Conservation (phyloP, 2,888 invertebrate species). For the Ectemnius continuus region DNA sequence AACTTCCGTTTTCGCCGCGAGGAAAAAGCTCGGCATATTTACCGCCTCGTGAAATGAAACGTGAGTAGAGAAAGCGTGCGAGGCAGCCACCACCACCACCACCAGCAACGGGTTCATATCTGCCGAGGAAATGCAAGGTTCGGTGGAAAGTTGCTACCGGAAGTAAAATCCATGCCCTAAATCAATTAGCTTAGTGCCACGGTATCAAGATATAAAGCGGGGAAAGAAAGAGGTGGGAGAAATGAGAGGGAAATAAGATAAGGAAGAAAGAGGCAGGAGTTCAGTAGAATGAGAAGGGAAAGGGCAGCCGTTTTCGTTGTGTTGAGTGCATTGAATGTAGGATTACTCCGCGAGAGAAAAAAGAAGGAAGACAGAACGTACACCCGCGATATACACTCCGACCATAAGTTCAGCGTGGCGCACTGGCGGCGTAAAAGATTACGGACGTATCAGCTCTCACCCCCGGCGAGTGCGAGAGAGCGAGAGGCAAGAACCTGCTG, state of each 20-base stretch:
- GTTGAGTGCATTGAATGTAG: constrained; percentile 7
- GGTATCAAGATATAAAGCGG: no score
- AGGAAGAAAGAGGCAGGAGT: neutral
- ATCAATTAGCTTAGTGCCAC: no score
- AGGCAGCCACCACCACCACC: neutral
- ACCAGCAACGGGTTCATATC: no score
- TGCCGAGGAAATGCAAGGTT: no score
- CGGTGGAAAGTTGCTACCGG: no score
- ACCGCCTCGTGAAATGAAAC: no score
- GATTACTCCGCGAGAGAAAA: neutral
- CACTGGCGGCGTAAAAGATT: constrained; percentile 2
- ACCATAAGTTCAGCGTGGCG: neutral
- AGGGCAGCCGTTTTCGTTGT: neutral
- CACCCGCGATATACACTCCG: neutral
- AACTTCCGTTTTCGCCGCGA: no score
- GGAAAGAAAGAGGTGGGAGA: no score
- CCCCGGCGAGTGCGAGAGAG: neutral
- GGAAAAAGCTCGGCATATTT: no score
- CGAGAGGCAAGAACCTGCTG: neutral
- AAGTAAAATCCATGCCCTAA: no score
- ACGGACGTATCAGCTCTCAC: constrained; percentile 4
- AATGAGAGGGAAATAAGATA: neutral
- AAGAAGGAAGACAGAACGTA: neutral
- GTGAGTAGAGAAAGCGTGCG: neutral
- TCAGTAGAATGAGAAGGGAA: neutral